Percentiles rank a stretch among this genome's conserved stretches.
phyloP scores from a whole-genome alignment of 2,113 vertebrate species.

The Pedetes capensis region DNA sequence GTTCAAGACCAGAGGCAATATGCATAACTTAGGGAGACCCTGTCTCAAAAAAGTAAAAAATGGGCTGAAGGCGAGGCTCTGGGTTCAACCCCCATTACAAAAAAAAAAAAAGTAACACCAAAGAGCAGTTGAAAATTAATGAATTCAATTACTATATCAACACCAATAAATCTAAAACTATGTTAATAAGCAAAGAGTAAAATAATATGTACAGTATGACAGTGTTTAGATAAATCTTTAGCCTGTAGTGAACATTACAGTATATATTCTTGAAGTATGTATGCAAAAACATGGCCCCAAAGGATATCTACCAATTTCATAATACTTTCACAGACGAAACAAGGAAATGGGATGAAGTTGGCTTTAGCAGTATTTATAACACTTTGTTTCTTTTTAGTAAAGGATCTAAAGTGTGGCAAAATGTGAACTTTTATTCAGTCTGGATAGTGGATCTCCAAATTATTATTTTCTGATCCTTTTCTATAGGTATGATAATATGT shows the following conservation, averaged over 20 bases:
- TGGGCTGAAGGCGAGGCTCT: no score
- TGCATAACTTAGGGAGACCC: no score
- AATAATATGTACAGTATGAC: not conserved
- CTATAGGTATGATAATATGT: not conserved
- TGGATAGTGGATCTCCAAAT: not conserved
- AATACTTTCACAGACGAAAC: not conserved
- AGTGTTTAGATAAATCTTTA: not conserved
- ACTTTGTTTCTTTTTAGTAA: not conserved
- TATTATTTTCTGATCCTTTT: not conserved
- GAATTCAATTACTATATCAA: not conserved
- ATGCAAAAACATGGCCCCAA: not conserved
- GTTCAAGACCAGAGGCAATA: no score
- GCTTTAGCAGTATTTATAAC: not conserved
- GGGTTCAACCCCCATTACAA: no score
- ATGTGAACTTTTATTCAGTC: not conserved
- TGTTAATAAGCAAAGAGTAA: not conserved
- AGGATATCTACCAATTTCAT: not conserved
- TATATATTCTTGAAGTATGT: not conserved
- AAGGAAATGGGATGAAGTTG: not conserved
- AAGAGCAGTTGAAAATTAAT: not conserved
- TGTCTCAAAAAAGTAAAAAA: no score
- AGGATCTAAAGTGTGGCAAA: not conserved
- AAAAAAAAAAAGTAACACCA: no score
- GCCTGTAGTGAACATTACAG: not conserved
- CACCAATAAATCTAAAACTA: not conserved